phyloP scores from a whole-genome alignment of 2,797 vertebrate genomes.

The Bufotes viridis region DNA sequence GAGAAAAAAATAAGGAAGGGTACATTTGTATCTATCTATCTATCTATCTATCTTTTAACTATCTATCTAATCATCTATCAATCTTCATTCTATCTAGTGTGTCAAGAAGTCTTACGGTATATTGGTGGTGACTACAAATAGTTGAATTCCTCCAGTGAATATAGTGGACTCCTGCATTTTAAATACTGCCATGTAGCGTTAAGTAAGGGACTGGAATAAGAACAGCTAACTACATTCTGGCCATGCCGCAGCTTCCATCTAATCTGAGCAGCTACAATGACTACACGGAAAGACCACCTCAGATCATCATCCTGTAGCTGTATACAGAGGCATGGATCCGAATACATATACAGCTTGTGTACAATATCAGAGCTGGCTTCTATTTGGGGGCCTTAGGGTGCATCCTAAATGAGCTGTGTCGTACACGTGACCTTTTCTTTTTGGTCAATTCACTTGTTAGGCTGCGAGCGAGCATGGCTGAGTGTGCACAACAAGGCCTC shows the following conservation, averaged over 20 bases:
- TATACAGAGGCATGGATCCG: neutral
- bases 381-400: conserved; percentile 38
- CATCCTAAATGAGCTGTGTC: conserved; percentile 60
- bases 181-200: neutral
- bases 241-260: neutral
- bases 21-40: too few species aligned
- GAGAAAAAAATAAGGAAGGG: too few species aligned
- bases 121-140: too few species aligned
- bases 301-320: neutral
- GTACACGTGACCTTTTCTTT: conserved; percentile 47
- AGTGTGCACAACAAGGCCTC: conserved; percentile 41
- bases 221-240: neutral
- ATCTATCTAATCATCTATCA: too few species aligned
- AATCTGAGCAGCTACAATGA: neutral
- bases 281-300: neutral
- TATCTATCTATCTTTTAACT: too few species aligned
- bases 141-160: too few species aligned
- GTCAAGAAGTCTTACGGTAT: too few species aligned
- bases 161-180: too few species aligned
- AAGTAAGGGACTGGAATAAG: neutral
- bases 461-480: conserved; percentile 42
- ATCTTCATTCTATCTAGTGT: too few species aligned
- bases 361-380: conserved; percentile 38
- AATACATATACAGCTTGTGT: conserved; percentile 20
- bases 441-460: conserved; percentile 57